A percentile compares a stretch with the other conserved stretches of the same genome.
Conservation (phyloP, 2,888 invertebrate species). For the Drosophila sordidula region DNA sequence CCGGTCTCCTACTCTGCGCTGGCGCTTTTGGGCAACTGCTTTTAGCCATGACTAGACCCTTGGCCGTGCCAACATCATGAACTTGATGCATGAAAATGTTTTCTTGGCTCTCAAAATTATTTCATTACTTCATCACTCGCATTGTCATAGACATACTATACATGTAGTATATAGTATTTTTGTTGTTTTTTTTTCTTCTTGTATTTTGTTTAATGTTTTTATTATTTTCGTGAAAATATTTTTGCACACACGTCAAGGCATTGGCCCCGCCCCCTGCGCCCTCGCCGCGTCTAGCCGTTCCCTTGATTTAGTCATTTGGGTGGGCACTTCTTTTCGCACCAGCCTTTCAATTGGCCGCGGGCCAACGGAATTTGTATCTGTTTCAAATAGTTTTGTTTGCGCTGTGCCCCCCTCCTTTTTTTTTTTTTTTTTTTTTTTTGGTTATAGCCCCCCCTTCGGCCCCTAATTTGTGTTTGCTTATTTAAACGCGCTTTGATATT, state of each 20-base stretch:
- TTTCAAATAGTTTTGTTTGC: conserved; percentile 63
- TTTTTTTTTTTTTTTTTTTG: too few species aligned
- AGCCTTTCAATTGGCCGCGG: conserved; percentile 33
- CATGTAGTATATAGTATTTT: background rate
- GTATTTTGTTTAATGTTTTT: conserved; percentile 43
- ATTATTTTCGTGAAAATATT: conserved; percentile 66
- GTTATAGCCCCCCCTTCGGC: too few species aligned
- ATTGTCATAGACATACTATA: conserved; percentile 52
- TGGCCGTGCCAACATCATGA: conserved; percentile 48
- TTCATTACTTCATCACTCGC: conserved; percentile 72
- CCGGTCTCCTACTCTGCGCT: background rate
- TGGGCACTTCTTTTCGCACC: conserved; percentile 41
- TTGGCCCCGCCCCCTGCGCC: background rate
- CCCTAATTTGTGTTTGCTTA: conserved; percentile 51
- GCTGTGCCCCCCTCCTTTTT: background rate
- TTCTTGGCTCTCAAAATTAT: conserved; percentile 59
- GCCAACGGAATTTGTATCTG: conserved; percentile 76
- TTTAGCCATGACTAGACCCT: conserved; percentile 14
- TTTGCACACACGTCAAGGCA: conserved; percentile 71
- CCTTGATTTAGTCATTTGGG: conserved; percentile 25
- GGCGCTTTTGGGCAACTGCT: background rate
- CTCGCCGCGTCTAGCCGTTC: background rate
- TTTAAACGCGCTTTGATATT: conserved; percentile 69
- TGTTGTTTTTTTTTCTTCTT: background rate
- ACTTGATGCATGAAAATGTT: conserved; percentile 72